Evolutionary conservation across 2,888 invertebrate species (phyloP).

Genomic region (Odontocerum albicorne): DNA sequence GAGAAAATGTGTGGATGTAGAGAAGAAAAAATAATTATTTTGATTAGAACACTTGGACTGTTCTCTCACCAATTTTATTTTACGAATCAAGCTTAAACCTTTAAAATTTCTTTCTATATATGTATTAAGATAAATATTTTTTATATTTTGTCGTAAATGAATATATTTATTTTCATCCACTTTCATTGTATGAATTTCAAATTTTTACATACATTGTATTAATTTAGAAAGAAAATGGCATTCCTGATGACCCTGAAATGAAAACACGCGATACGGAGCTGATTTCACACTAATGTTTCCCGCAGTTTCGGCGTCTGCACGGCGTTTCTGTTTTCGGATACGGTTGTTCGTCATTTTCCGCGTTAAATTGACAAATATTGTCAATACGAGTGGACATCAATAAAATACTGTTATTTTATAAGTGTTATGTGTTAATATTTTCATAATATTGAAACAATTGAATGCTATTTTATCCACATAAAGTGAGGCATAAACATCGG

Average conservation of each 20-base stretch:
- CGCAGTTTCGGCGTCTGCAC: slow-evolving; percentile 33
- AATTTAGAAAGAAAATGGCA: no score
- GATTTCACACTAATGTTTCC: slow-evolving; percentile 28
- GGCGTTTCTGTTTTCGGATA: slow-evolving; percentile 26
- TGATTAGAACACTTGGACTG: no score
- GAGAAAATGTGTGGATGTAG: no score
- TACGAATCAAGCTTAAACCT: no score
- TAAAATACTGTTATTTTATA: slow-evolving; percentile 10
- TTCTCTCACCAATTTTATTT: no score
- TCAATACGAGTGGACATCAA: not conserved
- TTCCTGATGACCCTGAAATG: slow-evolving; percentile 29
- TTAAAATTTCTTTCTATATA: no score
- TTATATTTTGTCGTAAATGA: no score
- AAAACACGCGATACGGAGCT: slow-evolving; percentile 21
- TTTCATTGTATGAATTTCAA: no score
- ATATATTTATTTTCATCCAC: no score
- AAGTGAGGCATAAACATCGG: slow-evolving; percentile 31
- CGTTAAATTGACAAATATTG: slow-evolving; percentile 21
- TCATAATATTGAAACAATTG: slow-evolving; percentile 5
- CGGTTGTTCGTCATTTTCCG: slow-evolving; percentile 27
- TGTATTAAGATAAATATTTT: no score
- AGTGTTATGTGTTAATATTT: slow-evolving; percentile 26
- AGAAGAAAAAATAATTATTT: no score
- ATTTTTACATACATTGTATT: no score
- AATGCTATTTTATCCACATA: slow-evolving; percentile 18